These are phyloP conservation scores for Urosaurus nigricauda DNA, from an alignment of 2,797 vertebrate species.

Conservation along the genomic window DNA sequence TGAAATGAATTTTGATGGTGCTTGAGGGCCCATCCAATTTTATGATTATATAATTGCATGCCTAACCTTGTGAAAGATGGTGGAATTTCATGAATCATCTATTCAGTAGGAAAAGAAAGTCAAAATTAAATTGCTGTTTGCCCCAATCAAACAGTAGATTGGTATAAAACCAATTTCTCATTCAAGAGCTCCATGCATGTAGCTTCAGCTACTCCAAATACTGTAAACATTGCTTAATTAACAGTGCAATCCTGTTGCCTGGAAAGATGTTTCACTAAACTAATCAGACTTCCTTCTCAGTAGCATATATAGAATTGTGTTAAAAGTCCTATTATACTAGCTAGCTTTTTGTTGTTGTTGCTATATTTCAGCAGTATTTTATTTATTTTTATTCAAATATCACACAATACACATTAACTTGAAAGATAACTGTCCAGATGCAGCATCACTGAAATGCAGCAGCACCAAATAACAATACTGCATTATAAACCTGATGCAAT, in stretches of 20 bases:
- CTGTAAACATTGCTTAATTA: background rate
- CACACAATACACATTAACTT: background rate
- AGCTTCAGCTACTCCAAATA: background rate
- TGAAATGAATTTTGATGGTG: no score
- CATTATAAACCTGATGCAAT: slow-evolving; percentile 11
- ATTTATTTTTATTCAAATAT: background rate
- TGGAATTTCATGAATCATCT: no score
- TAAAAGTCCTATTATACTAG: rapidly evolving
- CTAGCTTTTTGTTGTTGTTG: background rate
- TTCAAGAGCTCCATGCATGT: background rate
- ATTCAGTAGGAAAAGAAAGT: background rate
- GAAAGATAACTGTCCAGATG: background rate
- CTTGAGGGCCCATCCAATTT: no score
- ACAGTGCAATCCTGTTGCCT: background rate
- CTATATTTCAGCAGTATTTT: background rate
- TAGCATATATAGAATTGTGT: background rate
- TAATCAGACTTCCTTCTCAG: background rate
- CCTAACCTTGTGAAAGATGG: background rate
- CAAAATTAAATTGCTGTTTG: background rate
- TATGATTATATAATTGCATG: background rate
- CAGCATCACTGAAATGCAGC: background rate
- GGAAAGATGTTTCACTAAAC: background rate
- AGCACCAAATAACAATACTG: no score
- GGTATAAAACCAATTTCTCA: background rate
- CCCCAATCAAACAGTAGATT: background rate